Evolutionary conservation across 2,113 vertebrate genomes (phyloP), one percentile per base, ranked within the genome.

Genomic region (Uria lomvia): DNA sequence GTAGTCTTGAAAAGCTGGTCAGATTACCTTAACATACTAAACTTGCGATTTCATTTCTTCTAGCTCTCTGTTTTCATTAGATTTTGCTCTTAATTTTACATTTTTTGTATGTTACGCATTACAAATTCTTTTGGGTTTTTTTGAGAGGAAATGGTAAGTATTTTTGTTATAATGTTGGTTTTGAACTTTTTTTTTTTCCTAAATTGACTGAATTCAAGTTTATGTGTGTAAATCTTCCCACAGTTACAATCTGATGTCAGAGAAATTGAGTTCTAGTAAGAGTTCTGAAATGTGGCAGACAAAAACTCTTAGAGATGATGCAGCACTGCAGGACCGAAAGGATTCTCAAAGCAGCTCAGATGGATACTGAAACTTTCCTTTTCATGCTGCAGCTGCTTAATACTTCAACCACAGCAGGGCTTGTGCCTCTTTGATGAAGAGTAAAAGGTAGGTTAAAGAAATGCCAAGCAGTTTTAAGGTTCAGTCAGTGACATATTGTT

Each of bases 91-190:
- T 43, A 56, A 24, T 36, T 79, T 6, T 40, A 20, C 7, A 2
- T 10, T 32, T 66, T 63, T 67, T n/a, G 1, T 7, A 15, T 26
- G 1, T 34, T 70, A 5, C 3, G n/a, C 3, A 15, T 8, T 7
- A n/a, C 2, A 26, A 30, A 26, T 26, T 66, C 6, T 12, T 8
- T 2, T 43, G 16, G 16, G 4, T 40, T 49, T 29, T 68, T 70
- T 38, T 3, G 2, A 36, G 26, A 73, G 18, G 7, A 70, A 82
- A 21, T 68, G 0, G 1, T 14, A 34, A 14, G 4, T 10, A n/a
- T 36, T 15, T 42, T 82, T 88, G 6, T 43, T 36, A 38, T 4
- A n/a, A 43, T 15, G 7, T 12, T 34, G 9, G 29, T 85, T 90
- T 77, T 16, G 18, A 73, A 23, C 2, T 23, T 38, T 45, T 27